Conservation (phyloP, 1,140 invertebrate genomes). For the Papilio polytes region DNA sequence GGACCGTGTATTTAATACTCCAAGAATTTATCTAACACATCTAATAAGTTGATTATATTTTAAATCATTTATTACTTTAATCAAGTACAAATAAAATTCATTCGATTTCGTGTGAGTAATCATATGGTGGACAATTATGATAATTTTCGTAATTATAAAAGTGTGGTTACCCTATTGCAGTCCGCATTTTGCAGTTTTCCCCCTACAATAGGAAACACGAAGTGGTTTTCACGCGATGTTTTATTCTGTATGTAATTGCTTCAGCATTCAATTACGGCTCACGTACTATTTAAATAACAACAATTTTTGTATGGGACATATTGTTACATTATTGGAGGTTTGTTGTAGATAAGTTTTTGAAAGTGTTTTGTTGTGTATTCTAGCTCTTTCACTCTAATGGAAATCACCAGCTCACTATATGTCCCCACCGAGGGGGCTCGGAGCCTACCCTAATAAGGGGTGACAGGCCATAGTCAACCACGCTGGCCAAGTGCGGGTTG, state of each 20-base stretch:
- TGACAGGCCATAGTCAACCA: no score
- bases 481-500: no score
- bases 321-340: slow-evolving; percentile 7
- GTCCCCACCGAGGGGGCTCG: no score
- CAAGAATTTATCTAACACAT: no score
- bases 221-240: slow-evolving; percentile 17
- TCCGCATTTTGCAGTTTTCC: neutral
- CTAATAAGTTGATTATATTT: no score
- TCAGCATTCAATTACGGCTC: slow-evolving; percentile 24
- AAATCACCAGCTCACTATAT: no score
- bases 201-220: neutral
- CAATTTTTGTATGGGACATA: slow-evolving; percentile 1
- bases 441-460: no score
- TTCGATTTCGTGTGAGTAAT: neutral
- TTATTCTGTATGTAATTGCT: slow-evolving; percentile 16
- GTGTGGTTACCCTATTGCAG: neutral
- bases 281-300: slow-evolving; percentile 15
- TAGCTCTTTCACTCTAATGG: no score
- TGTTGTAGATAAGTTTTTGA: no score
- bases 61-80: no score
- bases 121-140: slow-evolving; percentile 8
- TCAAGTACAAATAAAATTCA: neutral
- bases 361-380: no score
- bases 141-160: neutral
- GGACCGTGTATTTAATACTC: no score